Evolutionary conservation across 2,888 invertebrate species (phyloP), one percentile per base, ranked within the genome.

Genomic region (Drosophila hamatofila): DNA sequence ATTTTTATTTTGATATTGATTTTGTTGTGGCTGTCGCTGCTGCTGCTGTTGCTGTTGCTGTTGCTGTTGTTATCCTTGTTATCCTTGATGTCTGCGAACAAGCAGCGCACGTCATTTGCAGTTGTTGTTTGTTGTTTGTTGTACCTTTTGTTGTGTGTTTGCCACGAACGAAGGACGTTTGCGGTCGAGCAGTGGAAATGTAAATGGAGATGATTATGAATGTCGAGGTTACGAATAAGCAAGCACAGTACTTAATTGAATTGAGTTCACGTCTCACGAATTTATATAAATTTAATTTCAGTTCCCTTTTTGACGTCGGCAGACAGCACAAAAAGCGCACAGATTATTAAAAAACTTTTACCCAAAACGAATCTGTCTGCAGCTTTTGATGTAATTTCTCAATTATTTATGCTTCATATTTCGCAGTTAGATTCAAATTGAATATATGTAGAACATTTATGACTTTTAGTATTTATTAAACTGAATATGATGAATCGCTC

Each of bases 31-130:
- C 37, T 64, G 35, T 56, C 54, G 49, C 58, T 41, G 18, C 11
- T 3, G 30, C 30, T 27, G 8, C 6, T 6, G 27, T 8, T 18
- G 54, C 58, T 25, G 56, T 14, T 42, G 35, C 27, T 62, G 33
- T 55, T 61, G 51, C 56, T 62, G 51, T 62, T 37, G 54, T 18
- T 46, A 58, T 48, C 58, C 58, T 52, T 58, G 66, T 69, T 78
- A 72, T 72, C 70, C 60, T 77, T 76, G 65, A 48, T 72, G 75
- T 75, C 62, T 60, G 60, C 71, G 37, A 58, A 82, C 72, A 81
- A 82, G 60, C 66, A 61, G 57, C 51, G 67, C 70, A 80, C 69
- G 76, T 85, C 80, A 73, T 49, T 86, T 76, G 77, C 81, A 83
- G 83, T 67, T 69, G 62, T 57, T 59, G 41, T 56, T 51, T 52